Base-by-base conservation (phyloP, 2,888 invertebrate species). In the Hirtodrosophila duncani region DNA sequence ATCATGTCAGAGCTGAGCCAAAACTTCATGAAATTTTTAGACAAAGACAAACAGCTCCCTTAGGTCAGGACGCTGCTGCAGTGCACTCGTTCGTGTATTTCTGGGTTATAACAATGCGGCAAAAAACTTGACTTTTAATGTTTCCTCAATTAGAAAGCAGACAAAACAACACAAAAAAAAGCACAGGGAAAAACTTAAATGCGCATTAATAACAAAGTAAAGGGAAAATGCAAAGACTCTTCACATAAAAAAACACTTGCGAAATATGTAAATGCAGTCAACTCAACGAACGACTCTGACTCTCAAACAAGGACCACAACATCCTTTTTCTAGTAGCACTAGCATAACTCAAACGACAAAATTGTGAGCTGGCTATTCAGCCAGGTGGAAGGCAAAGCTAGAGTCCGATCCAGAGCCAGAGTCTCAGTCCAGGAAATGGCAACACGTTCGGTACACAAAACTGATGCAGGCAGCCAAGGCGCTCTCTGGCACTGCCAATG, bases 81-180 rank as follows among this genome's bases (percentile, higher is more conserved):
- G 56, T 77, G 78, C 74, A 72, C 72, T 77, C 60, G 69, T 77
- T 77, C 60, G 69, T 77, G 69, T 74, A 77, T 72, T 74, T 74
- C 78, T 72, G 72, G 72, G 72, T 77, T 74, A 74, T 67, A 72
- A 69, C 72, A 77, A 74, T 74, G 78, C 72, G 72, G 69, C 72
- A 71, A 56, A 69, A 72, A 78, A 75, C 78, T 78, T 74, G 75
- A 74, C 75, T 74, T 75, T 78, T 71, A 71, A 75, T 78, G 79
- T 78, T 75, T 75, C 79, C 79, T 78, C 74, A 78, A 75, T 78
- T 78, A 72, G 74, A 70, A 62, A 57, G 66, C 77, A 62, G 56
- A 72, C 77, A 77, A 72, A 77, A 51, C 33, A 13, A 31, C 26
- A 11, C 14, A 9, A 41, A 39, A 34, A 30, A 41, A 57, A 49